Evolutionary conservation across 2,888 invertebrate genomes (phyloP).

Genomic region (Lepidocyrtoides sp.): DNA sequence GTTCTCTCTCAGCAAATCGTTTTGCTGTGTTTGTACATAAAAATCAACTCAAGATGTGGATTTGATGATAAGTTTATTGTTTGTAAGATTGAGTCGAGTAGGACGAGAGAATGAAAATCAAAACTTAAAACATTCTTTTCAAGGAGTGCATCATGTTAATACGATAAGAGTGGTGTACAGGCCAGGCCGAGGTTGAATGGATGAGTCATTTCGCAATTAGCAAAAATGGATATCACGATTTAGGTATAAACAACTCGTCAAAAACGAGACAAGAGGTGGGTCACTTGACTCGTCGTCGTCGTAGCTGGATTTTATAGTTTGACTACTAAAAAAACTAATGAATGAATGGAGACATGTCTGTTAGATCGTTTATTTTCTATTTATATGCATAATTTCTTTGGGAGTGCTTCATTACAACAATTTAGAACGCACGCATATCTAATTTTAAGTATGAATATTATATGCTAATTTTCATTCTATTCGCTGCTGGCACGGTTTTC

Average conservation of each 20-base stretch:
- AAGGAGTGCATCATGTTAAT: constrained; percentile 38
- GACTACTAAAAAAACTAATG: background rate
- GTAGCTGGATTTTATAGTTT: constrained; percentile 25
- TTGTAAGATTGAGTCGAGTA: background rate
- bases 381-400: background rate
- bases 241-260: constrained; percentile 72
- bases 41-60: constrained; percentile 9
- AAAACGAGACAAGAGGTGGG: constrained; percentile 62
- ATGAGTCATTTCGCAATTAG: constrained; percentile 78
- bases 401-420: background rate
- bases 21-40: background rate
- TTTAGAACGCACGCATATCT: background rate
- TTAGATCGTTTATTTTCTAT: background rate
- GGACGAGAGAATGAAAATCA: constrained; percentile 25
- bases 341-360: constrained; percentile 17
- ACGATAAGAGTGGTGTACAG: background rate
- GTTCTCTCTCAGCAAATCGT: background rate
- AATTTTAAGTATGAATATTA: constrained; percentile 22
- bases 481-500: background rate
- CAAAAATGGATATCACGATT: constrained; percentile 73
- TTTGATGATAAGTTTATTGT: constrained; percentile 5
- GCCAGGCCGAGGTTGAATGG: background rate
- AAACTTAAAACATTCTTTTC: constrained; percentile 17
- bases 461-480: constrained; percentile 33
- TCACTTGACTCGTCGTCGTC: background rate